Percentiles rank a stretch among this genome's conserved stretches.
These are phyloP conservation scores for Psittacara wagleri DNA, from an alignment of 2,113 vertebrate species.

Conservation along the genomic window DNA sequence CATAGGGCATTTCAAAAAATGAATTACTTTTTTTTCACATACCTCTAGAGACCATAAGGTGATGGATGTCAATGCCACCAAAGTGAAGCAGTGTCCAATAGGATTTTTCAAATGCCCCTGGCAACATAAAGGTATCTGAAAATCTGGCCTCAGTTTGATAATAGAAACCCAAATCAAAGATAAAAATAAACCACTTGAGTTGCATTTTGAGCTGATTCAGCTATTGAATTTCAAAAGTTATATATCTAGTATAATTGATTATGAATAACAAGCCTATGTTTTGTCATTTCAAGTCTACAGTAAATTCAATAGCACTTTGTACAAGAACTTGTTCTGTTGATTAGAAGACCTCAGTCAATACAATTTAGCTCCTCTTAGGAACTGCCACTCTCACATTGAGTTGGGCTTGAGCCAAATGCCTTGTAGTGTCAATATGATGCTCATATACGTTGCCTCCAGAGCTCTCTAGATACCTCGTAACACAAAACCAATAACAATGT, in stretches of 20 bases:
- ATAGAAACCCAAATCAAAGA: not conserved
- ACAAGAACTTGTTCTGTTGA: slow-evolving; percentile 1
- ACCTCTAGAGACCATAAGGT: not conserved
- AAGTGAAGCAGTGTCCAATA: not conserved
- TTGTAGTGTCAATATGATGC: not conserved
- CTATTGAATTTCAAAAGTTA: not conserved
- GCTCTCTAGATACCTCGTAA: not conserved
- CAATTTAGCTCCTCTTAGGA: slow-evolving; percentile 30
- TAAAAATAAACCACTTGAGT: not conserved
- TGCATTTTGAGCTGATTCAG: not conserved
- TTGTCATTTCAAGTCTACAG: not conserved
- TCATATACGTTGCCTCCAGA: not conserved
- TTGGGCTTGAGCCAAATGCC: not conserved
- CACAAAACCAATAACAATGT: not conserved
- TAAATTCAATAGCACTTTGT: slow-evolving; percentile 23
- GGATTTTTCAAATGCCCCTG: not conserved
- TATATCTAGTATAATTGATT: not conserved
- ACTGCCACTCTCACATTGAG: not conserved
- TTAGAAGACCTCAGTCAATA: slow-evolving; percentile 22
- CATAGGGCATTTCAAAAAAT: not conserved
- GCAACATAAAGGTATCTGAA: not conserved
- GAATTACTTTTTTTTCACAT: not conserved
- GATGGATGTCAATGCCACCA: not conserved
- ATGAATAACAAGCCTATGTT: not conserved
- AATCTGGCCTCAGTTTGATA: not conserved